Base-by-base conservation (phyloP, 2,888 invertebrate genomes). In the Micoletzkya japonica region DNA sequence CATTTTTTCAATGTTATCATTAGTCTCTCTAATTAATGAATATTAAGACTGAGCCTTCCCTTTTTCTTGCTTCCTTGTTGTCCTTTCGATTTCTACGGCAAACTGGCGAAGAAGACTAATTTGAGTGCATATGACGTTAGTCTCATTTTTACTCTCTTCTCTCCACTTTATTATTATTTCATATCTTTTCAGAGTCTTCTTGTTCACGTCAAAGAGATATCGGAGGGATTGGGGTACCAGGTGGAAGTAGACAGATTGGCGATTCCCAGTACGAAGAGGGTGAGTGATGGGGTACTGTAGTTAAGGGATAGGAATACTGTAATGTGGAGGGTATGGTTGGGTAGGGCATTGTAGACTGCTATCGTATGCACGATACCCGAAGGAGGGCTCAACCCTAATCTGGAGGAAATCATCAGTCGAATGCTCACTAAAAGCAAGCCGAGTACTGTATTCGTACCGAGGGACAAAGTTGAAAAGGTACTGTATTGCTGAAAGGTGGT, bases 21-120 rank as follows among this genome's bases (percentile, higher is more conserved):
- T 20, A 14, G 20, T 20, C 49, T 3, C 37, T 34, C n/a, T n/a
- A n/a, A n/a, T 56, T n/a, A 60, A 30, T 52, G 7, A 60, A 49
- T 60, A 72, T 81, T 57, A 71, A 83, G 82, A 71, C 70, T 77
- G 17, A 73, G 72, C n/a, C 75, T 77, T 69, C 91, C 91, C 72
- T 95, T 92, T 85, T 95, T 97, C 85, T 87, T 97, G 1, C 88
- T 98, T 20, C 98, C 98, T 0, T 98, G 98, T 86, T 98, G 98
- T 87, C 90, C 93, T 0, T 94, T 90, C 86, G 94, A 95, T 85
- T 94, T 97, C 85, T 90, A 91, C 86, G 92, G 93, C 0, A 95
- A 94, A 88, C 95, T 68, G 10, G 32, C 57, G 44, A 7, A 36
- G 1, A 68, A 58, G 20, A 49, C 44, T 26, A 24, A 17, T 10